Conservation (phyloP, 2,888 invertebrate genomes). For the Sclerodermus sp. region DNA sequence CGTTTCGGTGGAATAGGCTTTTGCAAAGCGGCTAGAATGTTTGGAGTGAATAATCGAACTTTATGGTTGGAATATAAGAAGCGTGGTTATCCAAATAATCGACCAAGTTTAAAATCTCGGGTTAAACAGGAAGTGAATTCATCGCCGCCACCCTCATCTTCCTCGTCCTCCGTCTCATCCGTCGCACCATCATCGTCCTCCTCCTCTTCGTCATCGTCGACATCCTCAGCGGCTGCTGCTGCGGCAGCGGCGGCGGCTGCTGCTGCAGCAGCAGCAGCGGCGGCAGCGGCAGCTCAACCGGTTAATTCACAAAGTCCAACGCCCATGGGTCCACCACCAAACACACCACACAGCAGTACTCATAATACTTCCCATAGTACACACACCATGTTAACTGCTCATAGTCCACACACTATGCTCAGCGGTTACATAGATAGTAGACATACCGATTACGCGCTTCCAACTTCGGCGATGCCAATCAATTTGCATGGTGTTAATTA, state of each 20-base stretch:
- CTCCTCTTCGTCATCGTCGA: slow-evolving; percentile 12
- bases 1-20: slow-evolving; percentile 82
- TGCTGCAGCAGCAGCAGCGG: slow-evolving; percentile 40
- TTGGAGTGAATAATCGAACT: slow-evolving; percentile 83
- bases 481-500: slow-evolving; percentile 77
- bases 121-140: slow-evolving; percentile 70
- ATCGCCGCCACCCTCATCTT: slow-evolving; percentile 63
- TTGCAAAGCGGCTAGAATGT: slow-evolving; percentile 82
- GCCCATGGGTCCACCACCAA: slow-evolving; percentile 43
- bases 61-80: slow-evolving; percentile 85
- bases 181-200: background rate
- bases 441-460: slow-evolving; percentile 68
- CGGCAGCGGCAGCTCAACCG: slow-evolving; percentile 51
- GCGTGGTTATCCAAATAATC: slow-evolving; percentile 78
- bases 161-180: slow-evolving; percentile 5
- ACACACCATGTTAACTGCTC: slow-evolving; percentile 65
- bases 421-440: slow-evolving; percentile 69
- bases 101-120: slow-evolving; percentile 76
- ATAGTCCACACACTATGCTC: slow-evolving; percentile 69
- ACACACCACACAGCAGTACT: slow-evolving; percentile 42
- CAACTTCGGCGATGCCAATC: slow-evolving; percentile 68
- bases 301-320: slow-evolving; percentile 60
- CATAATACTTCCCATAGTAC: slow-evolving; percentile 46
- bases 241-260: slow-evolving; percentile 18
- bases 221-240: no score